Base-by-base conservation (phyloP, 2,888 invertebrate genomes). In the Microdon myrmicae region DNA sequence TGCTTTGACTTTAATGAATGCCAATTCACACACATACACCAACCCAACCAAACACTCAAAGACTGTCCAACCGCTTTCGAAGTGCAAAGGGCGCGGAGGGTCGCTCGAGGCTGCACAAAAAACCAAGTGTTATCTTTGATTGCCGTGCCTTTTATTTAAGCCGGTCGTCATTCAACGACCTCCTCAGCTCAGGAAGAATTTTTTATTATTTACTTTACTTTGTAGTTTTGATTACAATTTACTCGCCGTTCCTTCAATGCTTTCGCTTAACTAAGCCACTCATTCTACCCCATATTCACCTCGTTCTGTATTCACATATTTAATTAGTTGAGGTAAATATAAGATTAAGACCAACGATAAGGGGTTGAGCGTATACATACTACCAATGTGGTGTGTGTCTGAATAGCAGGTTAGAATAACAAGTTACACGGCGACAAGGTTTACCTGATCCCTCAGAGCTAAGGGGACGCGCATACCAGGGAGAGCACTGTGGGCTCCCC, bases 191-290 rank as follows among this genome's bases (percentile, higher is more conserved):
- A 22, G 17, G 16, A 44, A 25, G 25, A 54, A 32, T 48, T 64
- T 38, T 49, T 56, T 64, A 56, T 45, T 64, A 56, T 64, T 64
- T 61, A 49, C 49, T 51, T 61, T 51, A 64, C 64, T 56, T 64
- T 64, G 64, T 64, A 56, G 64, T 64, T 64, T 64, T 37, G 41
- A 64, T 64, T 64, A 64, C 56, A 64, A 64, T 64, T 64, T 56
- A 56, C 56, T 56, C 31, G 23, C 20, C 38, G n/a, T 54, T 38
- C 22, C 19, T 31, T 23, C 4, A n/a, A n/a, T n/a, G n/a, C n/a
- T n/a, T n/a, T n/a, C n/a, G n/a, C n/a, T n/a, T n/a, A n/a, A n/a
- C n/a, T n/a, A n/a, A n/a, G n/a, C n/a, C n/a, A n/a, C n/a, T n/a
- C n/a, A n/a, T 32, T 22, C 31, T 37, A 51, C 38, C 32, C 31